Evolutionary conservation across 1,140 invertebrate species (phyloP).

Genomic region (Drosophila neocordata): DNA sequence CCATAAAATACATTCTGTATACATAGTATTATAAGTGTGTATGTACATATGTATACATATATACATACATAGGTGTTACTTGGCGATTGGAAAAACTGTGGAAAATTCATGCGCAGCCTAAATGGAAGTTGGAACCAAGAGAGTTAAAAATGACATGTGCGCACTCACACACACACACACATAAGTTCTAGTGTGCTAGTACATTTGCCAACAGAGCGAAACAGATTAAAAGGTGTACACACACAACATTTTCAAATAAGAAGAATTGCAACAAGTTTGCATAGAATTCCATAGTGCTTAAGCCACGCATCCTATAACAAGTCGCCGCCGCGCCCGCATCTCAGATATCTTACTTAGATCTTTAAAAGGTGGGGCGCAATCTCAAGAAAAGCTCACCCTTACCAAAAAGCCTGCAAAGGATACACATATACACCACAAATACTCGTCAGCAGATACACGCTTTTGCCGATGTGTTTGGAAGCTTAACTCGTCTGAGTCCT

Average conservation of each 20-base stretch:
- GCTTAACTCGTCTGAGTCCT: constrained; percentile 7
- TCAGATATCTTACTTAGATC: not conserved
- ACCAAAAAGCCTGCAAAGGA: constrained; percentile 10
- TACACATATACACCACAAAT: constrained; percentile 13
- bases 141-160: constrained; percentile 11
- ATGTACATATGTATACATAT: constrained; percentile 8
- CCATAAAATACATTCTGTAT: not conserved
- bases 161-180: constrained; percentile 3
- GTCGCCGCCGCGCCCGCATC: not conserved
- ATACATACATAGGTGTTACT: constrained; percentile 14
- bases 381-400: constrained; percentile 9
- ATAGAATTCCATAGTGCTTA: constrained; percentile 7
- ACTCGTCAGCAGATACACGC: constrained; percentile 5
- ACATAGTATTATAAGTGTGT: constrained; percentile 15
- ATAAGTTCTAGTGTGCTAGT: not conserved
- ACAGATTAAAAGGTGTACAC: constrained; percentile 11
- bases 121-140: constrained; percentile 47
- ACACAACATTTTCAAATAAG: constrained; percentile 12
- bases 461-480: constrained; percentile 2
- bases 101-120: constrained; percentile 49
- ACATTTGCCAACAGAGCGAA: constrained; percentile 2
- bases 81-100: constrained; percentile 39
- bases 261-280: constrained; percentile 20
- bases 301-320: not conserved
- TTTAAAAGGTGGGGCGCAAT: constrained; percentile 4